Evolutionary conservation across 2,113 vertebrate species (phyloP).

Genomic region (Etheostoma cragini): DNA sequence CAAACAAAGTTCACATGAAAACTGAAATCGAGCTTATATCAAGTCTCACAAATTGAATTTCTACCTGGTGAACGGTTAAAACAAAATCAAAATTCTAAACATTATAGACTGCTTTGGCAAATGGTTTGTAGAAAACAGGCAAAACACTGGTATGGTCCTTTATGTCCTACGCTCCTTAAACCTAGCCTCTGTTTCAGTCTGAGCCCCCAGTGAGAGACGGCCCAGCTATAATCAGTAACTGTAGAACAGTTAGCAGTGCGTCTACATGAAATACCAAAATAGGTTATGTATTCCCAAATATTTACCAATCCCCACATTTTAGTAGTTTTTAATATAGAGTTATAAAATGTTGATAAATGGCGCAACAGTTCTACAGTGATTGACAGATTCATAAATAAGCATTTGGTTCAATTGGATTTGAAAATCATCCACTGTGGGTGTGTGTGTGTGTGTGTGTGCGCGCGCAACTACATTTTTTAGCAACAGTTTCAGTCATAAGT

Average conservation of each 20-base stretch:
- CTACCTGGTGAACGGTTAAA: not conserved
- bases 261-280: not conserved
- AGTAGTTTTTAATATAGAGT: slow-evolving; percentile 15
- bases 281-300: not conserved
- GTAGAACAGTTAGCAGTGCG: not conserved
- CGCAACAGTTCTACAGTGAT: slow-evolving; percentile 16
- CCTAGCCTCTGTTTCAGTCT: not conserved
- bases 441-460: not conserved
- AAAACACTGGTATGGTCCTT: slow-evolving; percentile 4
- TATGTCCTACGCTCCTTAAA: not conserved
- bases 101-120: slow-evolving; percentile 1
- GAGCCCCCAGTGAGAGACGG: not conserved
- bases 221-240: not conserved
- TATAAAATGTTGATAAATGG: slow-evolving; percentile 13
- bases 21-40: not conserved
- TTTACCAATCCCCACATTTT: not conserved
- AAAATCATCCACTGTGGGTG: not conserved
- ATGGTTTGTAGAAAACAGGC: slow-evolving; percentile 11
- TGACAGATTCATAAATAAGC: not conserved
- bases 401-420: not conserved
- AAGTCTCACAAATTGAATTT: not conserved
- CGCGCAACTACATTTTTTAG: not conserved
- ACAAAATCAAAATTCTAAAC: not conserved
- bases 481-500: slow-evolving; percentile 10
- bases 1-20: not conserved